phyloP scores from a whole-genome alignment of 2,888 invertebrate genomes.

The Aplocera efformata region DNA sequence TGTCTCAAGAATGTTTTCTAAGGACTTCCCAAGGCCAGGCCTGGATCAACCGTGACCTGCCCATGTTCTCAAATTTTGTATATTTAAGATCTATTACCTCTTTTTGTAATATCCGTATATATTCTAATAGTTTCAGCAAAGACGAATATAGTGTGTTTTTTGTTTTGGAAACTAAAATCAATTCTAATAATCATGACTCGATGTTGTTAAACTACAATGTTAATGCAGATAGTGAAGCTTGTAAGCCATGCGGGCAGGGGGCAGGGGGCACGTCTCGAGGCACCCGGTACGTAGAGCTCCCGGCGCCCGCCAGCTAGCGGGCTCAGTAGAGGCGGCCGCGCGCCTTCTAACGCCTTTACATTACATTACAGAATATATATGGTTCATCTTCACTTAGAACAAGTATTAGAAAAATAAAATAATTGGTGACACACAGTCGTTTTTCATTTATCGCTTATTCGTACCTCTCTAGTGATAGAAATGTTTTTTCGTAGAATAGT shows the following conservation, averaged over 20 bases:
- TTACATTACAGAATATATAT: constrained; percentile 62
- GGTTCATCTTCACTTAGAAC: constrained; percentile 76
- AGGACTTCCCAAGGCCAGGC: no score
- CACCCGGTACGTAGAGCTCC: constrained; percentile 36
- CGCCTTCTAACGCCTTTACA: constrained; percentile 68
- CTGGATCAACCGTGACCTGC: no score
- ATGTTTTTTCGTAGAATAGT: constrained; percentile 54
- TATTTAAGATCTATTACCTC: no score
- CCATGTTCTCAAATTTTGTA: no score
- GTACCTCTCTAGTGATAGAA: constrained; percentile 58
- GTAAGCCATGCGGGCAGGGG: not conserved
- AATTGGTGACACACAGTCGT: constrained; percentile 75
- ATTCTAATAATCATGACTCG: no score
- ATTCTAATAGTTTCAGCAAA: no score
- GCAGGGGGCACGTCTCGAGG: constrained; percentile 10
- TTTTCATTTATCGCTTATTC: constrained; percentile 76
- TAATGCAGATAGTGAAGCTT: no score
- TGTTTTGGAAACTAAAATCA: no score
- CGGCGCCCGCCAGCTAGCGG: constrained; percentile 58
- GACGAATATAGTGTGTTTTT: no score
- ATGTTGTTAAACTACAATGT: no score
- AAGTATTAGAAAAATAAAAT: constrained; percentile 67
- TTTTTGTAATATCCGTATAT: no score
- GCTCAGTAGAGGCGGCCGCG: constrained; percentile 65
- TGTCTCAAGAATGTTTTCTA: constrained; percentile 16